Evolutionary conservation across 2,888 invertebrate species (phyloP).

Genomic region (Agonum fuliginosum): DNA sequence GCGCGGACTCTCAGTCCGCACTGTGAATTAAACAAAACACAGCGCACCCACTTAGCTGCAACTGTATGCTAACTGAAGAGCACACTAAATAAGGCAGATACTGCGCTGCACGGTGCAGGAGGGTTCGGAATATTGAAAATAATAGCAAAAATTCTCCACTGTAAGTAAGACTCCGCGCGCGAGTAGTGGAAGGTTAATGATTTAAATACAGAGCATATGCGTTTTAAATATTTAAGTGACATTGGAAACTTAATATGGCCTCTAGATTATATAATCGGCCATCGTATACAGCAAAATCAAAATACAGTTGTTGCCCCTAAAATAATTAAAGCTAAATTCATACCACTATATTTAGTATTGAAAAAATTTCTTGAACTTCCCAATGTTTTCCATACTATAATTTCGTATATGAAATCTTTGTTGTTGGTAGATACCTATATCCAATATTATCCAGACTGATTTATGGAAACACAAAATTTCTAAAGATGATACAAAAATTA

Average conservation of each 20-base stretch:
- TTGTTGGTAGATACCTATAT: not conserved
- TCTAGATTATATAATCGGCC: not conserved
- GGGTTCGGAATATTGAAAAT: too few species aligned
- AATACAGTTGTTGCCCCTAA: not conserved
- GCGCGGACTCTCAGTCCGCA: too few species aligned
- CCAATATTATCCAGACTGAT: constrained; percentile 60
- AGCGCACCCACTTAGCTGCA: too few species aligned
- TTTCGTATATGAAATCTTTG: not conserved
- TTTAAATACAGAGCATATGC: constrained; percentile 51
- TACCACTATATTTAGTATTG: constrained; percentile 35
- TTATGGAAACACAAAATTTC: constrained; percentile 60
- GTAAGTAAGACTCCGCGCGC: too few species aligned
- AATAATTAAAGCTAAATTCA: constrained; percentile 30
- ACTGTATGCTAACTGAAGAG: too few species aligned
- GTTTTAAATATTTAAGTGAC: constrained; percentile 56
- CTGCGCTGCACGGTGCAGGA: too few species aligned
- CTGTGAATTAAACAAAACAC: too few species aligned
- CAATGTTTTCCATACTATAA: not conserved
- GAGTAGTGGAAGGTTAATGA: too few species aligned
- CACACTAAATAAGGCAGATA: too few species aligned
- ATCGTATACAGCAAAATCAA: constrained; percentile 3
- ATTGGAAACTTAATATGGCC: constrained; percentile 26
- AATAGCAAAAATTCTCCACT: too few species aligned
- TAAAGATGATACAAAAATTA: constrained; percentile 23
- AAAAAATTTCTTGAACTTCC: constrained; percentile 58